Evolutionary conservation across 1,140 invertebrate genomes (phyloP), one percentile per base, ranked within the genome.

Genomic region (Ephestia elutella): DNA sequence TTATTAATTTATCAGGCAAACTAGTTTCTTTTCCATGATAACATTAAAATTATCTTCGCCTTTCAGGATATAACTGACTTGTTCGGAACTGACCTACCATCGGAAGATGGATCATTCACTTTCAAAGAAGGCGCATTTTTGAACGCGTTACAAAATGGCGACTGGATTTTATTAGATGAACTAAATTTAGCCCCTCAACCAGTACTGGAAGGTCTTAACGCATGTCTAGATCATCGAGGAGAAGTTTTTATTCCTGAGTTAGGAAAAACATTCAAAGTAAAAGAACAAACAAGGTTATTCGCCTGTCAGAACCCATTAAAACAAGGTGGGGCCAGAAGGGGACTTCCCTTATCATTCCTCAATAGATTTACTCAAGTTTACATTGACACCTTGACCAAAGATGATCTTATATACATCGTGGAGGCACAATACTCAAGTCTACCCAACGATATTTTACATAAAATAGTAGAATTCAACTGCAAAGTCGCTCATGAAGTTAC

Each of bases 121-220:
- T 99, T 99, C 96, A 92, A 94, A 73, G 98, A 99, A 89, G 99
- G 99, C 7, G 98, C 98, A 0, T 92, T 99, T 60, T 86, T 99
- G 15, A 93, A 93, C 62, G 99, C 98, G 1, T 89, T 99, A 0
- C 97, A 97, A 90, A 91, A 94, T 53, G 96, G 97, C 2, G 92
- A 97, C 71, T 99, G 99, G 99, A 95, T 99, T 70, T 90, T 99
- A 13, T 89, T 99, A n/a, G 99, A 99, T 86, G 99, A 99, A 90
- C 90, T 99, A 56, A 99, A 99, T 91, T 90, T 99, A 59, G 98
- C 99, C 0, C 98, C 98, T 0, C 99, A 99, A 86, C 97, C 98
- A 0, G 98, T 99, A 5, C 89, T 99, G 0, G 99, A 99, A 91
- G 98, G 98, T 28, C 90, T 99, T 2, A 99, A 99, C 87, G 98